Conservation (phyloP, 2,888 invertebrate species). For the Andrena flavipes region DNA sequence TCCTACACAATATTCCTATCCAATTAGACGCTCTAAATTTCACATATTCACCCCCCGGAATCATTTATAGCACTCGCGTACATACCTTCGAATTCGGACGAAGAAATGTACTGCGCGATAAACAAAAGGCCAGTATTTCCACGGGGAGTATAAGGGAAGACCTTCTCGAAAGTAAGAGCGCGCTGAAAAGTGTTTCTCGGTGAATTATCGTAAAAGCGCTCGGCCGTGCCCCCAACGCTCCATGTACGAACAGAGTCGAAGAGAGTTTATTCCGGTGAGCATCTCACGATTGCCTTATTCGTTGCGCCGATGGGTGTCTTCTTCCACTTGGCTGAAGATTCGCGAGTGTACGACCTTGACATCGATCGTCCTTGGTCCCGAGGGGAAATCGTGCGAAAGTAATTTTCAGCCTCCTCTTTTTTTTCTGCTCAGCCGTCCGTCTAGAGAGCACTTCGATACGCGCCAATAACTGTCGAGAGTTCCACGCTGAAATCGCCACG, state of each 20-base stretch:
- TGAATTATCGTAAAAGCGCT: constrained; percentile 51
- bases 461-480: constrained; percentile 64
- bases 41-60: no score
- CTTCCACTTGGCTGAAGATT: constrained; percentile 59
- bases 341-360: constrained; percentile 61
- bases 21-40: no score
- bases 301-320: constrained; percentile 52
- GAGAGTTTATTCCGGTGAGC: constrained; percentile 53
- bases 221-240: constrained; percentile 34
- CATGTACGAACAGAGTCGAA: constrained; percentile 27
- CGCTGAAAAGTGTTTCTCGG: constrained; percentile 40
- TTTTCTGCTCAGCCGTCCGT: constrained; percentile 1
- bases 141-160: background rate
- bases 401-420: constrained; percentile 46
- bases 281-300: constrained; percentile 50
- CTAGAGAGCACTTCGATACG: constrained; percentile 55
- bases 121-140: background rate
- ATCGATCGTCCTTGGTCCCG: constrained; percentile 55
- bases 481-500: constrained; percentile 51
- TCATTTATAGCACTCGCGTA: no score
- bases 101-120: background rate
- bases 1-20: no score
- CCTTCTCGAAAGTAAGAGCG: constrained; percentile 39
- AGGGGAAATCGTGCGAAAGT: constrained; percentile 64
- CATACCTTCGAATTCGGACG: background rate